phyloP scores from a whole-genome alignment of 1,140 invertebrate species.

The Zaprionus vittiger region DNA sequence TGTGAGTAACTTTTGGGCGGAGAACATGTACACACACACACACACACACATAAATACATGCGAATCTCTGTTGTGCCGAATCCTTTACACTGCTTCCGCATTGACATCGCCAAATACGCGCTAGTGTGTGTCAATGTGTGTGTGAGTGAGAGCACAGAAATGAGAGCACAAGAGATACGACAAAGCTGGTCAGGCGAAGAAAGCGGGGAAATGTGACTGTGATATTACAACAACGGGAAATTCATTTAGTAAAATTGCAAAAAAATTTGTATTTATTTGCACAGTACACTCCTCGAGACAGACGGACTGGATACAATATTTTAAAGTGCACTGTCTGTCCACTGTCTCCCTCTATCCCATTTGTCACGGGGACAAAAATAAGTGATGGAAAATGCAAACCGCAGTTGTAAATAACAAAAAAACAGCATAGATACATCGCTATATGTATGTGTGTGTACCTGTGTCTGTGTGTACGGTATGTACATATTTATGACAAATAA shows the following conservation, averaged over 20 bases:
- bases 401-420: constrained; percentile 5
- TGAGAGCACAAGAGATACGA: constrained; percentile 3
- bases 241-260: neutral
- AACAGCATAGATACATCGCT: constrained; percentile 6
- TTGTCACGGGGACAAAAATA: constrained; percentile 1
- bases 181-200: constrained; percentile 1
- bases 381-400: constrained; percentile 7
- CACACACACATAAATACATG: neutral
- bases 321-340: neutral
- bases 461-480: neutral
- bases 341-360: neutral
- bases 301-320: neutral
- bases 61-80: constrained; percentile 4
- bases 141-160: neutral
- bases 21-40: constrained; percentile 23
- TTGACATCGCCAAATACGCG: neutral
- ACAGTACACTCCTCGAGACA: neutral
- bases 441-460: neutral
- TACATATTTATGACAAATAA: constrained; percentile 32
- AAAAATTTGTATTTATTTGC: neutral
- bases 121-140: neutral
- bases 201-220: neutral
- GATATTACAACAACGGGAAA: constrained; percentile 1
- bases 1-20: constrained; percentile 39
- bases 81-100: constrained; percentile 7